These are phyloP conservation scores for Stichodactyla mertensii DNA, from an alignment of 64 coral and sea anemone genomes.

Conservation along the genomic window DNA sequence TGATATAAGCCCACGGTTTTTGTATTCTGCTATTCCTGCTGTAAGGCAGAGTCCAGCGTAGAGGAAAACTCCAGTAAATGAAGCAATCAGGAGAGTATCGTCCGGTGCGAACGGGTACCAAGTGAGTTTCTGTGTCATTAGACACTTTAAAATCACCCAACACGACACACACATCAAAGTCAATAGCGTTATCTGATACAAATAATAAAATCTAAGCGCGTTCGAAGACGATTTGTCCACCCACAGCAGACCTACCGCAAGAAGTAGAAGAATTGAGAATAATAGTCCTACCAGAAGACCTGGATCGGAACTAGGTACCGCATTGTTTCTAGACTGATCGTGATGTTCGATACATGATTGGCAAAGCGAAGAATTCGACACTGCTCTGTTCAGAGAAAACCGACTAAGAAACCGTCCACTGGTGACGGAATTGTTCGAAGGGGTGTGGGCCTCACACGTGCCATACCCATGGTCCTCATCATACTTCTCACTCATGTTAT, in stretches of 20 bases:
- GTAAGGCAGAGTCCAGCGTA: constrained; percentile 87
- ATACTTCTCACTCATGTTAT: constrained; percentile 85
- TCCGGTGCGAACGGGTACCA: constrained; percentile 88
- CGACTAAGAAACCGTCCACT: constrained; percentile 80
- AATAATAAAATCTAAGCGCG: constrained; percentile 88
- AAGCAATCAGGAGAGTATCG: constrained; percentile 78
- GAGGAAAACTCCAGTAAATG: constrained; percentile 82
- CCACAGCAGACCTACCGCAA: constrained; percentile 83
- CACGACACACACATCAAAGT: constrained; percentile 82
- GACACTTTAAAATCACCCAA: constrained; percentile 80
- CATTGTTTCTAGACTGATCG: constrained; percentile 50
- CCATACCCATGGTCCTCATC: constrained; percentile 88
- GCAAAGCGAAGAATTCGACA: constrained; percentile 86
- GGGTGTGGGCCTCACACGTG: constrained; percentile 76
- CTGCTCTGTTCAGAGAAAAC: constrained; percentile 82
- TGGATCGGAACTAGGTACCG: constrained; percentile 84
- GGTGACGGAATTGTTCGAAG: constrained; percentile 54
- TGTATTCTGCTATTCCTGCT: constrained; percentile 85
- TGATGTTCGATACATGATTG: constrained; percentile 87
- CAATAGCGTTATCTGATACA: constrained; percentile 77
- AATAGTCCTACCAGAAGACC: constrained; percentile 79
- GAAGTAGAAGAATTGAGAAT: constrained; percentile 71
- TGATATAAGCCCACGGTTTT: constrained; percentile 59
- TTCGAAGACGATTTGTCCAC: constrained; percentile 63
- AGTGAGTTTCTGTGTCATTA: constrained; percentile 82